A percentile compares a stretch with the other conserved stretches of the same genome.
Evolutionary conservation across 2,797 vertebrate genomes (phyloP).

Genomic region (Anabas testudineus): DNA sequence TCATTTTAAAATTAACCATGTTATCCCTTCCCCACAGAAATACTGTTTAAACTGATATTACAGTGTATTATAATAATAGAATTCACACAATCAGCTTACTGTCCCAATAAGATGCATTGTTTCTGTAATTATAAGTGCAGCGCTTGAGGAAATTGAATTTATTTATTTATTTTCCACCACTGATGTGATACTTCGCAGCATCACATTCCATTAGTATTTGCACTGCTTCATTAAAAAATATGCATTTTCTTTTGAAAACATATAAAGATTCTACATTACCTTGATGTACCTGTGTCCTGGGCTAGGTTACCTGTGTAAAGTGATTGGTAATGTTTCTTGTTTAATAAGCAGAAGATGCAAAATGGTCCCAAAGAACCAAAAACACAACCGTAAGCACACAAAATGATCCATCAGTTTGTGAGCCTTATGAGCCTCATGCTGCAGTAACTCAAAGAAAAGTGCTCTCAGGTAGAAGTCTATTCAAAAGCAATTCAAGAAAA

Average conservation of each 20-base stretch:
- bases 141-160: neutral
- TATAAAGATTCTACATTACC: too few species aligned
- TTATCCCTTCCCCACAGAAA: neutral
- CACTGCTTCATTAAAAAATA: neutral
- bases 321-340: too few species aligned
- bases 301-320: too few species aligned
- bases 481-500: constrained; percentile 33
- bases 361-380: too few species aligned
- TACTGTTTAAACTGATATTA: neutral
- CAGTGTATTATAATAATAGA: neutral
- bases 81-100: neutral
- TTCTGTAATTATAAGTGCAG: neutral
- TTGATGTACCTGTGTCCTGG: too few species aligned
- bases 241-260: too few species aligned
- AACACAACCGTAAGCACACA: too few species aligned
- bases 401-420: constrained; percentile 1
- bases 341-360: too few species aligned
- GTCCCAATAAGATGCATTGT: neutral
- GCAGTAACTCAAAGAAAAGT: neutral
- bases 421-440: constrained; percentile 13
- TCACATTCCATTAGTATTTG: neutral
- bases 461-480: constrained; percentile 44
- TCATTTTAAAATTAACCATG: constrained; percentile 7
- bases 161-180: neutral
- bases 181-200: neutral